These are phyloP conservation scores for Rhyacichthys aspro DNA, from an alignment of 2,797 vertebrate species.

Conservation along the genomic window DNA sequence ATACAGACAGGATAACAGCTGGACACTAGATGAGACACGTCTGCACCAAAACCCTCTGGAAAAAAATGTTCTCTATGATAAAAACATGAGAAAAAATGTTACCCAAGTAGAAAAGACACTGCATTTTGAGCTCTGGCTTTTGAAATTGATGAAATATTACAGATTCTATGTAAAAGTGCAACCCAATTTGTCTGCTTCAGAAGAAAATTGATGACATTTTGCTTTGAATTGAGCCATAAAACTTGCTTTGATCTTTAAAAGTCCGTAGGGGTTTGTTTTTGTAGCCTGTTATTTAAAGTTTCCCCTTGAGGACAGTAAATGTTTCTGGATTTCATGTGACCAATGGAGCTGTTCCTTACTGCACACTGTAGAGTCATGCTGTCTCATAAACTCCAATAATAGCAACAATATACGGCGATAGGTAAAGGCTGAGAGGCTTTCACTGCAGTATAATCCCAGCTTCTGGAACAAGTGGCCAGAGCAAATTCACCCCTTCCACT, in stretches of 20 bases:
- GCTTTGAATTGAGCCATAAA: background rate
- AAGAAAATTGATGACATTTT: background rate
- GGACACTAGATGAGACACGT: no score
- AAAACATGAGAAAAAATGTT: no score
- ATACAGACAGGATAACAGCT: no score
- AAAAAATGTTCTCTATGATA: no score
- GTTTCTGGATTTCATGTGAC: constrained; percentile 13
- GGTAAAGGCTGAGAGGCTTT: constrained; percentile 14
- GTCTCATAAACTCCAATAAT: background rate
- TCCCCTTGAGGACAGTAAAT: background rate
- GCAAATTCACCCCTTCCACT: constrained; percentile 8
- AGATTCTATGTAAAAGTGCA: no score
- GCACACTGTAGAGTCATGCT: background rate
- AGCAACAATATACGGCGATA: background rate
- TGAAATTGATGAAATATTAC: no score
- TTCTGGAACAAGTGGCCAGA: constrained; percentile 31
- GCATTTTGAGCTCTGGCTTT: no score
- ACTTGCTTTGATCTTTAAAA: background rate
- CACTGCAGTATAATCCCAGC: constrained; percentile 10
- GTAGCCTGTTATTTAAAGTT: background rate
- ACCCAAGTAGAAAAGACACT: no score
- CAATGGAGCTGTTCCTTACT: constrained; percentile 12
- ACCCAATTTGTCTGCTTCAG: no score
- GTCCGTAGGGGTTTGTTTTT: background rate
- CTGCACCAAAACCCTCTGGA: no score